Conservation (phyloP, 2,113 vertebrate species). For the Anthoscopus minutus region DNA sequence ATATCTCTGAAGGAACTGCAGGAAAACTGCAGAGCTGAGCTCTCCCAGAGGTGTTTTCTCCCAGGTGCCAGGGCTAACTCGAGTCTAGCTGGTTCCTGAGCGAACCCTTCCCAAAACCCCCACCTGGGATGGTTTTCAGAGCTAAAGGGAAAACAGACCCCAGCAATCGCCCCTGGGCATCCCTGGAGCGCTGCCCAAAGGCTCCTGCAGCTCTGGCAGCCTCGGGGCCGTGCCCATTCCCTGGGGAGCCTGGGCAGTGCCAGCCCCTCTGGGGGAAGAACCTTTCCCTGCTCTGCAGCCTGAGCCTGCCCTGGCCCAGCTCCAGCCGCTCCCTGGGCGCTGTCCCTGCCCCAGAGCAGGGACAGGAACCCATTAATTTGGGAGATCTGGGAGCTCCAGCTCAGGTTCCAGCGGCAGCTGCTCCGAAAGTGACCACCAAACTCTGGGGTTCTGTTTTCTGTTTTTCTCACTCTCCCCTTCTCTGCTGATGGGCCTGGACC, state of each 20-base stretch:
- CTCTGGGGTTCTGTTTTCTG: background rate
- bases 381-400: background rate
- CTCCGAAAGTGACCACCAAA: background rate
- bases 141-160: background rate
- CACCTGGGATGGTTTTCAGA: background rate
- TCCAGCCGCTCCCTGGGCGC: too few species aligned
- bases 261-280: too few species aligned
- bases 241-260: too few species aligned
- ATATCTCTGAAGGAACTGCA: background rate
- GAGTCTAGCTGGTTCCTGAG: background rate
- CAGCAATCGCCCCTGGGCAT: fast-evolving
- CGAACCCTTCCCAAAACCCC: background rate
- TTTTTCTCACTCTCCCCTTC: background rate
- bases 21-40: background rate
- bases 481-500: background rate
- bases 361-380: fast-evolving
- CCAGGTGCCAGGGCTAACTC: background rate
- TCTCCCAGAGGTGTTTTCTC: background rate
- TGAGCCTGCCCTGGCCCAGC: too few species aligned
- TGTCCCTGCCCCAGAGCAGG: too few species aligned
- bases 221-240: too few species aligned
- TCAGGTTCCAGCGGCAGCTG: background rate
- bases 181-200: background rate
- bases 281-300: too few species aligned
- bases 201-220: too few species aligned